phyloP scores from a whole-genome alignment of 2,888 invertebrate genomes.

The Cheilosia impressa region DNA sequence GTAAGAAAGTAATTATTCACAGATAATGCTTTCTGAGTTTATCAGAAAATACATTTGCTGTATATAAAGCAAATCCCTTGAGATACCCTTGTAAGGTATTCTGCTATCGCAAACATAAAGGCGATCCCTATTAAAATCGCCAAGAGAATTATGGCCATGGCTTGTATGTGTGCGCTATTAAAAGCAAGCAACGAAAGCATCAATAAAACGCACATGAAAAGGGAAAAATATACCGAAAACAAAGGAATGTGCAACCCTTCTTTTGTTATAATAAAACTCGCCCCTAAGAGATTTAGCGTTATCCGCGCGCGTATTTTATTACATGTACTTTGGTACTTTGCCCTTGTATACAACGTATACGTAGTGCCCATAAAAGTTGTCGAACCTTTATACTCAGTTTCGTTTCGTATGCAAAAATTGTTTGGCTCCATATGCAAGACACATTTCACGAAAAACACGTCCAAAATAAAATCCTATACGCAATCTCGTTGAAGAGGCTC shows the following conservation, averaged over 20 bases:
- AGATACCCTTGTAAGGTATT: too few relatives aligned
- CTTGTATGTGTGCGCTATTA: not conserved
- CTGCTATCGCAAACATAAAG: not conserved
- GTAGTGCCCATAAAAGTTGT: not conserved
- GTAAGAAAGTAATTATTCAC: too few relatives aligned
- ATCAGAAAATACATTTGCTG: too few relatives aligned
- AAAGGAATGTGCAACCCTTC: not conserved
- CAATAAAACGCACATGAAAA: not conserved
- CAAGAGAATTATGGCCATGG: not conserved
- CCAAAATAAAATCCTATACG: conserved; percentile 4
- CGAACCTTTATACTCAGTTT: not conserved
- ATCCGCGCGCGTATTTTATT: not conserved
- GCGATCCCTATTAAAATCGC: not conserved
- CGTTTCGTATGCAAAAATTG: not conserved
- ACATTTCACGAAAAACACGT: not conserved
- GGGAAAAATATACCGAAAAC: not conserved
- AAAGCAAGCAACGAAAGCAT: not conserved
- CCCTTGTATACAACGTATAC: too few relatives aligned
- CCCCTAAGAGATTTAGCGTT: not conserved
- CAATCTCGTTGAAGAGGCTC: not conserved
- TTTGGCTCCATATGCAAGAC: too few relatives aligned
- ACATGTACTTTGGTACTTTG: not conserved
- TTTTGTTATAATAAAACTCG: not conserved
- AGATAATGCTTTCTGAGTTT: too few relatives aligned
- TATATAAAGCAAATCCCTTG: not conserved